These are phyloP conservation scores for Clarias fuscus DNA, from an alignment of 2,797 vertebrate species.

Conservation along the genomic window DNA sequence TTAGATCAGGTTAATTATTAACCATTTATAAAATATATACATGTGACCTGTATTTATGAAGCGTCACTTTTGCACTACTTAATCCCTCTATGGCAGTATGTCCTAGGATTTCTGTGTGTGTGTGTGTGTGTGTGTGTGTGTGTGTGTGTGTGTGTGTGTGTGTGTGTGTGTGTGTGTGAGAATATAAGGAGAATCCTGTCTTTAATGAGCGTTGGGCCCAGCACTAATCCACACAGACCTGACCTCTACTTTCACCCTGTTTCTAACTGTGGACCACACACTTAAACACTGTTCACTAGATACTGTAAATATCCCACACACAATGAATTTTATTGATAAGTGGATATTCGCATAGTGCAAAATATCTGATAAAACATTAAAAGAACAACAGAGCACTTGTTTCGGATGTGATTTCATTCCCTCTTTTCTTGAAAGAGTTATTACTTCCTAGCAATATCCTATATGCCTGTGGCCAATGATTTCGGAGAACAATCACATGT, in stretches of 20 bases:
- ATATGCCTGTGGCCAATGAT: constrained; percentile 20
- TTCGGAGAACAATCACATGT: constrained; percentile 37
- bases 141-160: not conserved
- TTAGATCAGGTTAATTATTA: not conserved
- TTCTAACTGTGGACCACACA: constrained; percentile 42
- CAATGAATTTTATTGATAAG: constrained; percentile 13
- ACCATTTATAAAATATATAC: not conserved
- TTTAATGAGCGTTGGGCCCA: constrained; percentile 66
- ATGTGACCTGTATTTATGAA: not conserved
- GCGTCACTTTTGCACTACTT: not conserved
- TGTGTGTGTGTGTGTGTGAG: not conserved
- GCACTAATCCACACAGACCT: constrained; percentile 68
- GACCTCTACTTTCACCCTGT: constrained; percentile 52
- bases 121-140: constrained; percentile 45
- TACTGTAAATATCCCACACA: not conserved
- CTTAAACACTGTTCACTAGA: constrained; percentile 39
- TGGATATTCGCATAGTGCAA: constrained; percentile 37
- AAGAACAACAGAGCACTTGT: constrained; percentile 24
- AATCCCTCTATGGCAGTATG: not conserved
- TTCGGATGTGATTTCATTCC: constrained; percentile 23
- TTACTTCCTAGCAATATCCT: constrained; percentile 32
- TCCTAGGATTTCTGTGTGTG: constrained; percentile 35
- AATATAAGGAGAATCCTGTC: constrained; percentile 67
- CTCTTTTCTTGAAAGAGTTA: constrained; percentile 31
- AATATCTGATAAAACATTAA: constrained; percentile 32